phyloP scores from a whole-genome alignment of 2,797 vertebrate species.

The Hippopotamyrus pictus region DNA sequence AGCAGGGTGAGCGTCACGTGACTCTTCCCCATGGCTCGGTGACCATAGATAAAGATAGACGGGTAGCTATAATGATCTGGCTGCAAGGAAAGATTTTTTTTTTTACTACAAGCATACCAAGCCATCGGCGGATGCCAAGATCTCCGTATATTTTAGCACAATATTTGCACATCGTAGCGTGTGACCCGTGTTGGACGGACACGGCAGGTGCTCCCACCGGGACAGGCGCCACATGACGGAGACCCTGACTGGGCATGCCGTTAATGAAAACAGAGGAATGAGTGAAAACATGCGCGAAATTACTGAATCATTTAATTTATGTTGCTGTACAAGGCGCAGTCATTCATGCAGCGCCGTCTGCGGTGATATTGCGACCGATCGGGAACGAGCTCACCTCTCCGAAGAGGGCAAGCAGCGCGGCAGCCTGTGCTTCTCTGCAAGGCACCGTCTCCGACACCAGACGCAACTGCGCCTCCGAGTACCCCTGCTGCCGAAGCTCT shows the following conservation, averaged over 20 bases:
- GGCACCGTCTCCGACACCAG: conserved; percentile 60
- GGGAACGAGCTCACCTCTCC: conserved; percentile 69
- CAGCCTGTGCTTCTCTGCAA: conserved; percentile 77
- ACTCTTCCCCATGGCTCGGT: conserved; percentile 88
- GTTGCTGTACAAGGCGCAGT: not conserved
- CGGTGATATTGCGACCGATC: not conserved
- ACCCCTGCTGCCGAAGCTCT: conserved; percentile 53
- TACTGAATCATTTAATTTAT: not conserved
- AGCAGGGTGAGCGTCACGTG: conserved; percentile 75
- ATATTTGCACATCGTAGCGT: not conserved
- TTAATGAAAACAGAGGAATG: not conserved
- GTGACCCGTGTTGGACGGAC: not conserved
- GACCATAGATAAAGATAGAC: conserved; percentile 90
- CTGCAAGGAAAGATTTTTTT: conserved; percentile 46
- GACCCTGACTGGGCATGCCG: not conserved
- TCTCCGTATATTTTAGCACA: not conserved
- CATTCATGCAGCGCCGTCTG: not conserved
- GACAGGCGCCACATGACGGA: not conserved
- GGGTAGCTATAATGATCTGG: conserved; percentile 82
- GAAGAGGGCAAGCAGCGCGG: conserved; percentile 72
- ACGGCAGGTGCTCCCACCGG: not conserved
- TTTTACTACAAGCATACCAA: not conserved
- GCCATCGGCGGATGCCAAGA: not conserved
- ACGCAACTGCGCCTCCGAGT: conserved; percentile 59
- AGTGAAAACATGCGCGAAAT: not conserved